These are phyloP conservation scores for Xylota segnis DNA, from an alignment of 2,888 invertebrate species.

Conservation along the genomic window DNA sequence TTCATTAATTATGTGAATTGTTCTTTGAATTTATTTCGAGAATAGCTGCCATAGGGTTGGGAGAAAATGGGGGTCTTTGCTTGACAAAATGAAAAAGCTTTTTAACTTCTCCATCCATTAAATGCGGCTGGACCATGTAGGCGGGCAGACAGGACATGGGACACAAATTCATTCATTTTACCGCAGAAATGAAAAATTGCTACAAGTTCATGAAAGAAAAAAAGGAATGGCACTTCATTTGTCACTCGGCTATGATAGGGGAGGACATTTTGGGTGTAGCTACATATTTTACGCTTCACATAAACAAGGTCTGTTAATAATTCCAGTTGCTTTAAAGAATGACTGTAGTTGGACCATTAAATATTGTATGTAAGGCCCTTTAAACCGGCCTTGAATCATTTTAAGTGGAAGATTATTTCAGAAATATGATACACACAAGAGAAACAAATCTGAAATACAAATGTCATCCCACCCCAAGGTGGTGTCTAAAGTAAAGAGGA, in stretches of 20 bases:
- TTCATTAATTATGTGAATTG: slow-evolving; percentile 29
- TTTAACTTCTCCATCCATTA: not conserved
- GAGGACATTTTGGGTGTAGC: not conserved
- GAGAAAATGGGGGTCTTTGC: not conserved
- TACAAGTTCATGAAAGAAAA: not conserved
- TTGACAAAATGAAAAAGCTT: slow-evolving; percentile 2
- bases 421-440: too few species aligned
- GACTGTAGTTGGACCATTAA: not conserved
- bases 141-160: not conserved
- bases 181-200: slow-evolving; percentile 20
- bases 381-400: too few species aligned
- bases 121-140: not conserved
- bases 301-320: not conserved
- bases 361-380: too few species aligned
- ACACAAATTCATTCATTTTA: not conserved
- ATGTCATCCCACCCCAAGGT: too few species aligned
- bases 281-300: slow-evolving; percentile 2
- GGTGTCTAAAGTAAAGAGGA: too few species aligned
- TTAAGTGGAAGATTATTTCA: too few species aligned
- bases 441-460: too few species aligned
- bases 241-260: slow-evolving; percentile 1
- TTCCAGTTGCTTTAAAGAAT: not conserved
- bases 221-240: not conserved
- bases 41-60: not conserved
- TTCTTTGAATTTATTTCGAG: not conserved